These are phyloP conservation scores for Cebuella pygmaea DNA, from an alignment of 2,797 vertebrate species.

Conservation along the genomic window DNA sequence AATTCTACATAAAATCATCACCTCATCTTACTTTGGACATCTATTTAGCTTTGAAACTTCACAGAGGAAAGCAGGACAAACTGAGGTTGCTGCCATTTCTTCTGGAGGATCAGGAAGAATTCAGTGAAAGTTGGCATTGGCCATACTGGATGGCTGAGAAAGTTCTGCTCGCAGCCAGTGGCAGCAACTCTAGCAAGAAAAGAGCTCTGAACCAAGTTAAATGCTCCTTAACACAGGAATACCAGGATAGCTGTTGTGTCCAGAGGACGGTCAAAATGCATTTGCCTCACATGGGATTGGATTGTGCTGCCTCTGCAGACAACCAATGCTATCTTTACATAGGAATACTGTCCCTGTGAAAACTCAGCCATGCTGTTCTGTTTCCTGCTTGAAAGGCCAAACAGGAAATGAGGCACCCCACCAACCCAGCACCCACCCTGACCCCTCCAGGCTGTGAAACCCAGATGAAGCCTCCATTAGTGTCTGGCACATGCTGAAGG, in stretches of 20 bases:
- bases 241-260: not conserved
- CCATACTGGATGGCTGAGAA: not conserved
- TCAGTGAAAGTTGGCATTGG: not conserved
- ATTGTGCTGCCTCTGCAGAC: not conserved
- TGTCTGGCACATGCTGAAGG: not conserved
- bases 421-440: not conserved
- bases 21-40: not conserved
- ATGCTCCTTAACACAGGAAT: not conserved
- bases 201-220: not conserved
- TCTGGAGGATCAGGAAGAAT: not conserved
- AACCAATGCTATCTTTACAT: not conserved
- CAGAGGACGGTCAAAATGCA: not conserved
- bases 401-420: not conserved
- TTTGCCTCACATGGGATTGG: not conserved
- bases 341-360: not conserved
- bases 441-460: not conserved
- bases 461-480: not conserved
- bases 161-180: not conserved
- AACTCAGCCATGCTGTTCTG: not conserved
- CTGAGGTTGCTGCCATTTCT: not conserved
- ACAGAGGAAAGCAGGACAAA: not conserved
- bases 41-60: not conserved
- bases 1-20: slow-evolving; percentile 20
- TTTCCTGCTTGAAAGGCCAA: not conserved
- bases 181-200: not conserved